Conservation (phyloP, 2,113 vertebrate species). For the Clinocottus analis region DNA sequence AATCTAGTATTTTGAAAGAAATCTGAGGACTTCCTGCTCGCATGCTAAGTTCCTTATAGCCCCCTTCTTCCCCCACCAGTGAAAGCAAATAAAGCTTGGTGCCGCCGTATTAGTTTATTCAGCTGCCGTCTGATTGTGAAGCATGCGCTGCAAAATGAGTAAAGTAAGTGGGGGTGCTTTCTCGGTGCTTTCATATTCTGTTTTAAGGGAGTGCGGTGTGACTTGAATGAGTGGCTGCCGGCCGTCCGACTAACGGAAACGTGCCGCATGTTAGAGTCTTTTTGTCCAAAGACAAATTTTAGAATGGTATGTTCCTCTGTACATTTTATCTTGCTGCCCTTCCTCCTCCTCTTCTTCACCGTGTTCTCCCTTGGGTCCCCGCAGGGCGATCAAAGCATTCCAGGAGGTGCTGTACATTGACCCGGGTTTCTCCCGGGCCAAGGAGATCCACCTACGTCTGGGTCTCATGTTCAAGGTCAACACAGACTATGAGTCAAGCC, state of each 20-base stretch:
- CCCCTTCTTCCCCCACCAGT: no score
- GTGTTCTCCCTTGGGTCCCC: not conserved
- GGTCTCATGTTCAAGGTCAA: conserved; percentile 99
- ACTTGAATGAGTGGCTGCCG: no score
- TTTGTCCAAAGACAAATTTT: no score
- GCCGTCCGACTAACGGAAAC: no score
- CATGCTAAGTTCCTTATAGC: not conserved
- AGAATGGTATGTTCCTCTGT: no score
- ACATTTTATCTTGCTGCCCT: not conserved
- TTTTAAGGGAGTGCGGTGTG: no score
- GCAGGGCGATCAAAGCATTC: conserved; percentile 99
- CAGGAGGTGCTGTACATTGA: conserved; percentile 99
- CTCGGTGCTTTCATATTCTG: no score
- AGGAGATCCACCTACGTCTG: conserved; percentile 99
- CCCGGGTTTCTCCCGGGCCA: conserved; percentile 97
- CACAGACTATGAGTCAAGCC: conserved; percentile 99
- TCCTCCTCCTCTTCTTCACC: not conserved
- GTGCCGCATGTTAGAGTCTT: no score
- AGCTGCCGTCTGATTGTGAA: no score
- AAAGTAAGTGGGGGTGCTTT: not conserved
- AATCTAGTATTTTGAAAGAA: not conserved
- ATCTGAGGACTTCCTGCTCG: no score
- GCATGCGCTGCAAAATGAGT: not conserved
- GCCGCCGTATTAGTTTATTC: not conserved
- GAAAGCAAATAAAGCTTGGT: not conserved